Percentiles rank a stretch among this genome's conserved stretches.
Conservation (phyloP, 2,888 invertebrate species). For the Anaspis maculata region DNA sequence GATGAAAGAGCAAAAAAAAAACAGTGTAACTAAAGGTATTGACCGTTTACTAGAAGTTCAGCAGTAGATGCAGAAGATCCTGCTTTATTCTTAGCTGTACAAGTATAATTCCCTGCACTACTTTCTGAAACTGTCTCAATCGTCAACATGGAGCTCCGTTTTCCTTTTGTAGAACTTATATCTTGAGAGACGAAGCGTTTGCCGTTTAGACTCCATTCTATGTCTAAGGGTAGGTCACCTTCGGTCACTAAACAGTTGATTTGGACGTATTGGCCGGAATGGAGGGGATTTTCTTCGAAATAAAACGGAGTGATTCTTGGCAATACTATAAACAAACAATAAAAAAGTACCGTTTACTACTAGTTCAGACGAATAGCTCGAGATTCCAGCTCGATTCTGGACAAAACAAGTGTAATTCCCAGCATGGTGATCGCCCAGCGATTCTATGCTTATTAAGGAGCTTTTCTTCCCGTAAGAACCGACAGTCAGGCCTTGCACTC, state of each 20-base stretch:
- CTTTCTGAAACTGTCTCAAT: slow-evolving; percentile 59
- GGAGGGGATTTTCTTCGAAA: slow-evolving; percentile 63
- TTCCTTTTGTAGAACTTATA: slow-evolving; percentile 48
- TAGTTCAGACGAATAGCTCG: slow-evolving; percentile 53
- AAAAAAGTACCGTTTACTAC: slow-evolving; percentile 60
- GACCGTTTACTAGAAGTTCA: slow-evolving; percentile 60
- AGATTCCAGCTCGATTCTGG: slow-evolving; percentile 46
- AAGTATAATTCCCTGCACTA: slow-evolving; percentile 59
- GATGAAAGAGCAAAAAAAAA: slow-evolving; percentile 52
- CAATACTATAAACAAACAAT: slow-evolving; percentile 63
- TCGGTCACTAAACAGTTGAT: slow-evolving; percentile 57
- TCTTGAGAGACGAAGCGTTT: slow-evolving; percentile 48
- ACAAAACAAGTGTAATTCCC: slow-evolving; percentile 60
- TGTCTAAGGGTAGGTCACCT: slow-evolving; percentile 66
- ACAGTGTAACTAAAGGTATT: slow-evolving; percentile 17
- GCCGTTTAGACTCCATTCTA: slow-evolving; percentile 67
- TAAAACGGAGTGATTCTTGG: slow-evolving; percentile 72
- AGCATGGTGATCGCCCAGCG: slow-evolving; percentile 51
- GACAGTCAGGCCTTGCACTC: slow-evolving; percentile 46
- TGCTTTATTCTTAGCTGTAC: slow-evolving; percentile 56
- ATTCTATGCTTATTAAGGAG: slow-evolving; percentile 58
- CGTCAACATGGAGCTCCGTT: slow-evolving; percentile 57
- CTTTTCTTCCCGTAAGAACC: slow-evolving; percentile 48
- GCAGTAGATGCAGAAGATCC: slow-evolving; percentile 54
- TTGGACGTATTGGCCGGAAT: slow-evolving; percentile 34